Conservation (phyloP, 2,797 vertebrate genomes). For the Setipinna tenuifilis region DNA sequence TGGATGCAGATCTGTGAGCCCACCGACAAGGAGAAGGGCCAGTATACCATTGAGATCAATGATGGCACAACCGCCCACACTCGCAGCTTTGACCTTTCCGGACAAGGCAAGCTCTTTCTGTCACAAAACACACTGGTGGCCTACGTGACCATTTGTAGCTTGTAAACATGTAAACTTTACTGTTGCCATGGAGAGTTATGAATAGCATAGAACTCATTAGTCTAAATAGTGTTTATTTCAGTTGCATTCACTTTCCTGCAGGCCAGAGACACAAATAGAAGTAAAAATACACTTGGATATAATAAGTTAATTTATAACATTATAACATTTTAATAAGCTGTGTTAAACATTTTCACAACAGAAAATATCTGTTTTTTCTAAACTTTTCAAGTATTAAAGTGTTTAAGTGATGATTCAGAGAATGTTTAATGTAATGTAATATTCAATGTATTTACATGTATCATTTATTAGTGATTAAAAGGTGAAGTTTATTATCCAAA, state of each 20-base stretch:
- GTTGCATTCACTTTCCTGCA: background rate
- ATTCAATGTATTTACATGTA: background rate
- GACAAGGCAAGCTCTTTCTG: constrained; percentile 80
- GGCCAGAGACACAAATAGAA: background rate
- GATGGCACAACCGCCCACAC: constrained; percentile 82
- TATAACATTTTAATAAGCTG: too few species aligned
- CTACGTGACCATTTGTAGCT: background rate
- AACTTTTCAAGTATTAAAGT: too few species aligned
- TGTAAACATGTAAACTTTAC: background rate
- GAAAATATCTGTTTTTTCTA: too few species aligned
- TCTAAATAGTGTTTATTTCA: too few species aligned
- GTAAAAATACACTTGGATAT: background rate
- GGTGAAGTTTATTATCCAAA: background rate
- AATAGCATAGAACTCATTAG: too few species aligned
- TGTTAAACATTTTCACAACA: too few species aligned
- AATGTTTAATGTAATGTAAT: background rate
- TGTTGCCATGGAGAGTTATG: background rate
- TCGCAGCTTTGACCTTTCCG: constrained; percentile 89
- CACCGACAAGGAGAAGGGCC: constrained; percentile 93
- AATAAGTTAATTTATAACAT: too few species aligned
- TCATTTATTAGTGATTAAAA: background rate
- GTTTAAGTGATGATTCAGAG: background rate
- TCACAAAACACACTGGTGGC: background rate
- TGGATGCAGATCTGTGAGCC: constrained; percentile 97
- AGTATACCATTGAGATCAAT: constrained; percentile 90